Base-by-base conservation (phyloP, 2,113 vertebrate genomes). In the Grantiella picta region DNA sequence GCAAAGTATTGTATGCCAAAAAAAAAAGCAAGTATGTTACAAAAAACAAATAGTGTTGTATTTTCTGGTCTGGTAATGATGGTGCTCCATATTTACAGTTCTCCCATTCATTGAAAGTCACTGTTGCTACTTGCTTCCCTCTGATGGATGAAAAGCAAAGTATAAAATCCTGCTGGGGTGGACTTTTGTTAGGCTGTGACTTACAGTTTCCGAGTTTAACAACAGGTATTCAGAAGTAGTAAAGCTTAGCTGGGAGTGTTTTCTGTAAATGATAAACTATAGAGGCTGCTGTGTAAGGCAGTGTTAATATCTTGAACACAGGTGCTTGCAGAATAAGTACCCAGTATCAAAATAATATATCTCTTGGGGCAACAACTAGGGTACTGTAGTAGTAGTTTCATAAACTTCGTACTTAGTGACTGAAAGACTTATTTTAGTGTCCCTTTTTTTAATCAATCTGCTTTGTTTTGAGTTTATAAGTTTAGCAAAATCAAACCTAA, bases 71-170 rank as follows among this genome's bases (percentile, higher is more conserved):
- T 60, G 22, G 10, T 44, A 42, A 22, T 42, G 13, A 4, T 66
- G 11, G 4, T 92, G 27, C 35, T 68, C 2, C 0, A 35, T 57
- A 89, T 33, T 52, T 33, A 13, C 35, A 29, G 11, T 66, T 75
- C 19, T 92, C 25, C 28, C 17, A 5, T 68, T 68, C n/a, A 5
- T 25, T 81, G 29, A 22, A 82, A 66, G n/a, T 86, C 76, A 40
- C 11, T 52, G 1, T 82, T 84, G 78, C 65, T 50, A 9, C 47
- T 69, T 91, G 64, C 23, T 82, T 75, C 94, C 95, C 94, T 83
- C 91, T 96, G 77, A 89, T 89, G 95, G 91, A 33, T 82, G 47
- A 89, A 90, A 93, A 89, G 22, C 12, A 12, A 61, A 78, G 31
- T 45, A 50, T 77, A 72, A 91, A 61, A 17, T 61, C 42, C 38